Conservation (phyloP, 1,140 invertebrate species). For the Anoplolepis gracilipes region DNA sequence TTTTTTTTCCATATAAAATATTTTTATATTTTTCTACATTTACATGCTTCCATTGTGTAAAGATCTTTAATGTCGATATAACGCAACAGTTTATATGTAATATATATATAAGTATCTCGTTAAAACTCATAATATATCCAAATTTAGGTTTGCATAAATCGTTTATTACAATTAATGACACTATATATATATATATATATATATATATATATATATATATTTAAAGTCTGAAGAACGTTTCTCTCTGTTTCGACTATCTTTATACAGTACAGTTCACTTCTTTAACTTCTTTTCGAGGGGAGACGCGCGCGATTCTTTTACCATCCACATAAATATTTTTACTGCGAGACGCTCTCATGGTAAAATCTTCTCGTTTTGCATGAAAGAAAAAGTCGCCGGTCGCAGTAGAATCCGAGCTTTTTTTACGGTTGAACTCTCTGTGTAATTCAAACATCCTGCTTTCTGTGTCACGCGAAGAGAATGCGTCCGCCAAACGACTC, state of each 20-base stretch:
- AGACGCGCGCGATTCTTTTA: slow-evolving; percentile 66
- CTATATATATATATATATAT: no score
- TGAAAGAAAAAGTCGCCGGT: slow-evolving; percentile 59
- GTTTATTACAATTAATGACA: neutral
- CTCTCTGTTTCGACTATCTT: slow-evolving; percentile 13
- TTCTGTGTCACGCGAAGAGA: slow-evolving; percentile 30
- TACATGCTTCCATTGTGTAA: neutral
- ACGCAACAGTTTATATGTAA: neutral
- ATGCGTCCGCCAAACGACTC: slow-evolving; percentile 6
- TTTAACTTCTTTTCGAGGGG: slow-evolving; percentile 38
- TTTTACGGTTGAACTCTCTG: slow-evolving; percentile 72
- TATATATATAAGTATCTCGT: neutral
- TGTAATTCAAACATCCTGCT: slow-evolving; percentile 69
- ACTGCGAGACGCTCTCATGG: slow-evolving; percentile 71
- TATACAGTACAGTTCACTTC: neutral
- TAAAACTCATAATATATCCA: neutral
- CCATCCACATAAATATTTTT: slow-evolving; percentile 79
- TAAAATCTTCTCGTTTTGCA: slow-evolving; percentile 71
- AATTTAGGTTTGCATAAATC: neutral
- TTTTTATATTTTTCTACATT: neutral
- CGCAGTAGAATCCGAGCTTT: slow-evolving; percentile 54
- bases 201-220: no score
- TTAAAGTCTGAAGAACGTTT: neutral
- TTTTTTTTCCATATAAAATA: neutral
- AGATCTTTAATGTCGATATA: slow-evolving; percentile 3